Evolutionary conservation across 2,113 vertebrate species (phyloP).

Genomic region (Ageneiosus marmoratus): DNA sequence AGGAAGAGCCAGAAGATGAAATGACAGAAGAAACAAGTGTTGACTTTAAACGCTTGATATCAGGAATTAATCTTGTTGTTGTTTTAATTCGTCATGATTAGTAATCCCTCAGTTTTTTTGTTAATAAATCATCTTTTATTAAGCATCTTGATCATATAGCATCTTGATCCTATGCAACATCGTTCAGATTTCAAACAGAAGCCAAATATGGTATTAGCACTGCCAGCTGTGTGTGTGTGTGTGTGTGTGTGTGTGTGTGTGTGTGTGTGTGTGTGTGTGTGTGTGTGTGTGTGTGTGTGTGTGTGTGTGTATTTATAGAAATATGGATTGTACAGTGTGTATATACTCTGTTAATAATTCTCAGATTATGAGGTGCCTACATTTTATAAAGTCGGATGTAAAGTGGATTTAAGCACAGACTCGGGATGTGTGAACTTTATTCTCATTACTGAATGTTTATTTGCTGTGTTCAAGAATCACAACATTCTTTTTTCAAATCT

Average conservation of each 20-base stretch:
- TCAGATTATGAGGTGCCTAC: constrained; percentile 55
- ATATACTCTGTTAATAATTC: constrained; percentile 66
- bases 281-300: constrained; percentile 51
- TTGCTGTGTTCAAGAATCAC: constrained; percentile 87
- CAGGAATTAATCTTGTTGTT: constrained; percentile 10
- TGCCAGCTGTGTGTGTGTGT: constrained; percentile 70
- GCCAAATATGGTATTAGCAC: constrained; percentile 71
- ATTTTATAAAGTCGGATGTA: constrained; percentile 66
- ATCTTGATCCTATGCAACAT: constrained; percentile 89
- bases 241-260: constrained; percentile 54
- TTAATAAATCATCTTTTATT: neutral
- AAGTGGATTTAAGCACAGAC: constrained; percentile 77
- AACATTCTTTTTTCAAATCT: constrained; percentile 91
- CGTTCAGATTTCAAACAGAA: constrained; percentile 73
- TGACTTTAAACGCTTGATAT: constrained; percentile 4
- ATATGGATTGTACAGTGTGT: constrained; percentile 67
- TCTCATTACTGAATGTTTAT: constrained; percentile 78
- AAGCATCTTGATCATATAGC: constrained; percentile 42
- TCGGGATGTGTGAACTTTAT: constrained; percentile 54
- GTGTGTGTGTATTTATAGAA: constrained; percentile 50
- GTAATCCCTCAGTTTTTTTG: neutral
- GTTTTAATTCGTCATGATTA: neutral
- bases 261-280: constrained; percentile 62
- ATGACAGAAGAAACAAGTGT: neutral
- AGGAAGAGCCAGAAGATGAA: neutral